phyloP scores from a whole-genome alignment of 2,113 vertebrate species.

The Ptilorrhoa leucosticta region DNA sequence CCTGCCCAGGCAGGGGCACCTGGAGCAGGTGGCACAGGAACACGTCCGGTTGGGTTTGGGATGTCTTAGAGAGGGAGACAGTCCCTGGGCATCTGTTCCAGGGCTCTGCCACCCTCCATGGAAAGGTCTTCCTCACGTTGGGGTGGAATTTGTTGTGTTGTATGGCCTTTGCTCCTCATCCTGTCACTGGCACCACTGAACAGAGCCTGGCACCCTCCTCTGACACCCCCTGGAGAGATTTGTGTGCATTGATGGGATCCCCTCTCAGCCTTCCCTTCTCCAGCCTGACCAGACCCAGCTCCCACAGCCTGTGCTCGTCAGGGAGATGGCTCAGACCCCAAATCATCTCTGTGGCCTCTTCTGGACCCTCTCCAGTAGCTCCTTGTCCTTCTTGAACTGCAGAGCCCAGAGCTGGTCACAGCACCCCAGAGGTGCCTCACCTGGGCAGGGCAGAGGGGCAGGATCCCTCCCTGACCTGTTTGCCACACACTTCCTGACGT shows the following conservation, averaged over 20 bases:
- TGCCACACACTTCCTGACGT: too few relatives aligned
- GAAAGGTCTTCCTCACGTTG: background rate
- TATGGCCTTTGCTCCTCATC: background rate
- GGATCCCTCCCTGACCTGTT: background rate
- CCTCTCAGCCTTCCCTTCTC: background rate
- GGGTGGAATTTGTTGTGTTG: too few relatives aligned
- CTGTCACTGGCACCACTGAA: background rate
- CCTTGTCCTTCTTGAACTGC: background rate
- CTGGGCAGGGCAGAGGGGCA: background rate
- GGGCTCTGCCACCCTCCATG: background rate
- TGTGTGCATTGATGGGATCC: background rate
- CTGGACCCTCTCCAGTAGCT: background rate
- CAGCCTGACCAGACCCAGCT: background rate
- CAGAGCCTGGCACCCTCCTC: background rate
- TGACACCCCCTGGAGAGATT: background rate
- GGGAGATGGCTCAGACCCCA: background rate
- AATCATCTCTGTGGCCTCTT: background rate
- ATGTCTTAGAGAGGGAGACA: background rate
- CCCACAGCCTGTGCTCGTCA: background rate
- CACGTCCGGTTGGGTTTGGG: fast-evolving
- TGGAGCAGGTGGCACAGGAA: background rate
- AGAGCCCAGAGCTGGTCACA: background rate
- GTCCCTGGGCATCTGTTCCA: background rate
- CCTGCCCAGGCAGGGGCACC: background rate
- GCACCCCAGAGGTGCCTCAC: background rate